Evolutionary conservation across 2,888 invertebrate genomes (phyloP), one percentile per base, ranked within the genome.

Genomic region (Nomada goodeniana): DNA sequence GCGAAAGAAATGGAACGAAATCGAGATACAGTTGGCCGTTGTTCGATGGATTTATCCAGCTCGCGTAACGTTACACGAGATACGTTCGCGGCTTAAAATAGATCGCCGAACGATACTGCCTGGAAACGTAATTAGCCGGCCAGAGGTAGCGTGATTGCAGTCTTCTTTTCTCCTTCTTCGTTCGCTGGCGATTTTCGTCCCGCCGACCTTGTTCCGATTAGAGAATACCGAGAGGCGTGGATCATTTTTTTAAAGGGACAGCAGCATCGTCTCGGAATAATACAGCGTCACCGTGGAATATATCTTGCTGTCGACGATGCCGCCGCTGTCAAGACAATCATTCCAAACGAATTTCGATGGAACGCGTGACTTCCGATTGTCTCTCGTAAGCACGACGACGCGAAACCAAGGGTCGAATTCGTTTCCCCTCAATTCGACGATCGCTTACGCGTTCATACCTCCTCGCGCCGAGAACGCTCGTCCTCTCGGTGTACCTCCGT

Each of bases 111-210:
- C 79, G 79, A 79, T 79, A 79, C 79, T 55, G 4, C 23, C 29
- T 79, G 79, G 76, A 79, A 76, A 42, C 79, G 69, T 76, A 79
- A 79, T 79, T 76, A 79, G 70, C 76, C 68, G 76, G n/a, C 59
- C 65, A 53, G 61, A 63, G 63, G 55, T 64, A 59, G 59, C 15
- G 57, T 71, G 2, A 23, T 11, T 44, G 63, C 23, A 10, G 15
- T 47, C 47, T 5, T 18, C 18, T 15, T 29, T 23, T 5, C 63
- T 61, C 15, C 2, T 72, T 9, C 42, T 20, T 15, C 47, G 29
- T 20, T 29, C 20, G 2, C n/a, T 29, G 18, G 3, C 29, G 13
- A 15, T 9, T 63, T 50, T 20, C 42, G 20, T 79, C 63, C 55
- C 55, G 11, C 57, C 11, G 20, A 11, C 36, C 36, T 36, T 68